Evolutionary conservation across 2,888 invertebrate species (phyloP), one percentile per base, ranked within the genome.

Genomic region (Lobophora halterata): DNA sequence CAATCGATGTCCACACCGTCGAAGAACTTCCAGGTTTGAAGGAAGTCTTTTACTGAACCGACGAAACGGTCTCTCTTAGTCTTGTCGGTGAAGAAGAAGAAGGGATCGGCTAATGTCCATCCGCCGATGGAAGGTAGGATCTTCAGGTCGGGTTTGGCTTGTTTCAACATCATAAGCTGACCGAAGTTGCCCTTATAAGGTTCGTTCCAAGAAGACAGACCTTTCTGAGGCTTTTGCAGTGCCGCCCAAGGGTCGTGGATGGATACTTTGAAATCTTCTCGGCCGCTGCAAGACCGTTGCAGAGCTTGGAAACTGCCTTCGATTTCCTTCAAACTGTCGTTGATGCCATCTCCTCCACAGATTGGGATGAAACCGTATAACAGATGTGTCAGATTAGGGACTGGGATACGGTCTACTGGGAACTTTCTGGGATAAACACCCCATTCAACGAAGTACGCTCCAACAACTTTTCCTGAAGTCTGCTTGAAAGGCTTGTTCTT

Each of bases 221-320:
- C 87, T 44, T 82, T 86, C 47, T 87, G 87, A 5, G 87, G 87
- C 49, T 87, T 87, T 47, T 87, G 87, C 1, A 87, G 59, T 31
- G 87, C 87, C 3, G 87, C 87, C 87, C 87, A 87, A 1, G 87
- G 87, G 44, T 87, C 87, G 23, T 87, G 87, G 20, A 87, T 87
- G 7, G 86, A 71, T 0, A 87, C 87, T 59, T 85, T 83, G 58
- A 85, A 87, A 53, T 83, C 83, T 58, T 87, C 85, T 2, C 87
- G 76, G 8, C 87, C 87, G 16, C 80, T 81, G 63, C 87, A 87
- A 4, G 87, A 87, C 1, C 87, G 65, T 35, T 87, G 87, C 1
- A 87, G 61, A 7, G 87, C 87, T 67, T 79, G 86, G 61, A 87
- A 87, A 59, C 87, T 87, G 34, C 83, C 83, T 59, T 87, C 87